A percentile compares a stretch with the other conserved stretches of the same genome.
Evolutionary conservation across 2,797 vertebrate genomes (phyloP).

Genomic region (Sebastiscus albofasciatus): DNA sequence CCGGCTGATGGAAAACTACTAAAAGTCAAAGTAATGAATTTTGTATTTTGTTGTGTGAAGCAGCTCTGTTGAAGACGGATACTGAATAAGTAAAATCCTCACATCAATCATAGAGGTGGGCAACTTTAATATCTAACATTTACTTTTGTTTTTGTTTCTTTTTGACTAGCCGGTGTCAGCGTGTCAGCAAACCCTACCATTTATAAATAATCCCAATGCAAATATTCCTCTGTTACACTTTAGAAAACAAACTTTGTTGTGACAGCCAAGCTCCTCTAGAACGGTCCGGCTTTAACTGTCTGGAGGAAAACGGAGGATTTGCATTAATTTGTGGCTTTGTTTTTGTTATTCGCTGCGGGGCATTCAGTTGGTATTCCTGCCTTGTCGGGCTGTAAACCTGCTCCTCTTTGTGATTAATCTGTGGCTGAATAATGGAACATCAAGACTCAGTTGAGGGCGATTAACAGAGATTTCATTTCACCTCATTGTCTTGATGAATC

Average conservation of each 20-base stretch:
- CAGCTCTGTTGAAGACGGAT: background rate
- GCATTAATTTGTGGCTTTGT: constrained; percentile 53
- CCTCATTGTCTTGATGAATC: constrained; percentile 35
- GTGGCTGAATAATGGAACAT: constrained; percentile 23
- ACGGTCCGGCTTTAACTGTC: constrained; percentile 2
- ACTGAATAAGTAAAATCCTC: constrained; percentile 1
- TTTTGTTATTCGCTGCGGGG: constrained; percentile 58
- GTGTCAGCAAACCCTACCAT: background rate
- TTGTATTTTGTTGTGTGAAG: background rate
- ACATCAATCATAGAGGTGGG: background rate
- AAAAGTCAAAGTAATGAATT: background rate
- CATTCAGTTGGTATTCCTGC: constrained; percentile 41
- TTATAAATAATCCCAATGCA: constrained; percentile 46
- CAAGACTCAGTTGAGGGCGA: constrained; percentile 20
- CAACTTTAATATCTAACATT: background rate
- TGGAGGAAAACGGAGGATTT: constrained; percentile 48
- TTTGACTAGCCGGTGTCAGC: background rate
- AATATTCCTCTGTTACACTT: constrained; percentile 19
- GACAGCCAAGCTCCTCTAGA: constrained; percentile 36
- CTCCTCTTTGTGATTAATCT: constrained; percentile 50
- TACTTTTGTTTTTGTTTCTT: background rate
- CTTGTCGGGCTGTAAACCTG: constrained; percentile 1
- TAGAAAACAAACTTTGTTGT: constrained; percentile 28
- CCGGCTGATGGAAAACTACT: background rate
- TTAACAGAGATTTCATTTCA: constrained; percentile 38